A percentile compares a stretch with the other conserved stretches of the same genome.
These are phyloP conservation scores for Tauraco erythrolophus DNA, from an alignment of 2,113 vertebrate species.

Conservation along the genomic window DNA sequence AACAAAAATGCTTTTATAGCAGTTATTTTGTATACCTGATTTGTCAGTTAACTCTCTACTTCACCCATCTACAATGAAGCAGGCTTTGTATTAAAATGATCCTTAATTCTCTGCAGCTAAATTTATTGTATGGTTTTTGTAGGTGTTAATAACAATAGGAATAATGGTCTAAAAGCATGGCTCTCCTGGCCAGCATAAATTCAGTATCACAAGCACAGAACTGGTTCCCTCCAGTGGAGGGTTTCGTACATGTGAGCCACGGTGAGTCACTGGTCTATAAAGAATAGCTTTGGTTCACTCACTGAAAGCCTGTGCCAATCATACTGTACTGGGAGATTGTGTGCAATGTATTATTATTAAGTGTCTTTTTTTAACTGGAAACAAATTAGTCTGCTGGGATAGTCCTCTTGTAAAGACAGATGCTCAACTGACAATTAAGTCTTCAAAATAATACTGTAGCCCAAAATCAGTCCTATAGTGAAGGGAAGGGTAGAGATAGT, in stretches of 20 bases:
- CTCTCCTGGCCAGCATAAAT: background rate
- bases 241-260: background rate
- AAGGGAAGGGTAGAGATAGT: background rate
- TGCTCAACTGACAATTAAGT: background rate
- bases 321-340: background rate
- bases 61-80: background rate
- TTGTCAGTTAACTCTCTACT: background rate
- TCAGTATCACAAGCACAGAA: background rate
- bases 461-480: background rate
- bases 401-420: background rate
- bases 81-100: background rate
- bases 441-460: background rate
- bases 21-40: background rate
- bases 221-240: background rate
- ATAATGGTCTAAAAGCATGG: background rate
- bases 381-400: background rate
- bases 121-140: background rate
- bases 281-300: background rate
- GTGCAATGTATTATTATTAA: background rate
- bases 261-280: background rate
- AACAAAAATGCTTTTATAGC: background rate
- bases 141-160: background rate
- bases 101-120: background rate
- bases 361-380: background rate
- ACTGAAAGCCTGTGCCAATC: background rate